Percentiles rank a stretch among this genome's conserved stretches.
These are phyloP conservation scores for Argentina silus DNA, from an alignment of 2,797 vertebrate genomes.

Conservation along the genomic window DNA sequence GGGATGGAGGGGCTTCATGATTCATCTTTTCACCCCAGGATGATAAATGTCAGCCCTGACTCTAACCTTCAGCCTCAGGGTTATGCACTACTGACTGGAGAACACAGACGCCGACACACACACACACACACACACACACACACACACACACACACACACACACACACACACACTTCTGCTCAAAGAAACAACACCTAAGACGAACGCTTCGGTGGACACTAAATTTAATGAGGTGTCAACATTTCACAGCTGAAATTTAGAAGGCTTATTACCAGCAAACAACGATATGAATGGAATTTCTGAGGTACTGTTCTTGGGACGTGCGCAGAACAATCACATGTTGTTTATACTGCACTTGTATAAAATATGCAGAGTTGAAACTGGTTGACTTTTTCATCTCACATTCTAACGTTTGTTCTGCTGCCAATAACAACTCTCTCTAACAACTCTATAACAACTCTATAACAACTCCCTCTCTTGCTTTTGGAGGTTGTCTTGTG, in stretches of 20 bases:
- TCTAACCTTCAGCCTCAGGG: slow-evolving; percentile 13
- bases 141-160: background rate
- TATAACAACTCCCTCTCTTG: background rate
- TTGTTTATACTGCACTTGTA: too few relatives aligned
- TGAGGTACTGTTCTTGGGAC: background rate
- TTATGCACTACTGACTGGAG: background rate
- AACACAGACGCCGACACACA: background rate
- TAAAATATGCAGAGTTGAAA: background rate
- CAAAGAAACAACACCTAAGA: background rate
- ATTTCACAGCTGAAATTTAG: background rate
- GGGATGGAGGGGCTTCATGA: background rate
- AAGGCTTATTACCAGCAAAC: slow-evolving; percentile 3
- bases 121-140: background rate
- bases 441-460: too few relatives aligned
- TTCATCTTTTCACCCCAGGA: background rate
- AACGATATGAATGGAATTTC: background rate
- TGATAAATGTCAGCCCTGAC: slow-evolving; percentile 4
- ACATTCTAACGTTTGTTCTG: background rate
- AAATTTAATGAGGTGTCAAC: slow-evolving; percentile 23
- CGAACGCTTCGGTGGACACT: slow-evolving; percentile 12
- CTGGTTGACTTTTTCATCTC: background rate
- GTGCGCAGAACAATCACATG: too few relatives aligned
- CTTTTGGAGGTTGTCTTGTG: slow-evolving; percentile 16
- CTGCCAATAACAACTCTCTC: slow-evolving; percentile 15
- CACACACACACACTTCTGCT: background rate